Conservation (phyloP, 2,113 vertebrate genomes). For the Hyaena hyaena region DNA sequence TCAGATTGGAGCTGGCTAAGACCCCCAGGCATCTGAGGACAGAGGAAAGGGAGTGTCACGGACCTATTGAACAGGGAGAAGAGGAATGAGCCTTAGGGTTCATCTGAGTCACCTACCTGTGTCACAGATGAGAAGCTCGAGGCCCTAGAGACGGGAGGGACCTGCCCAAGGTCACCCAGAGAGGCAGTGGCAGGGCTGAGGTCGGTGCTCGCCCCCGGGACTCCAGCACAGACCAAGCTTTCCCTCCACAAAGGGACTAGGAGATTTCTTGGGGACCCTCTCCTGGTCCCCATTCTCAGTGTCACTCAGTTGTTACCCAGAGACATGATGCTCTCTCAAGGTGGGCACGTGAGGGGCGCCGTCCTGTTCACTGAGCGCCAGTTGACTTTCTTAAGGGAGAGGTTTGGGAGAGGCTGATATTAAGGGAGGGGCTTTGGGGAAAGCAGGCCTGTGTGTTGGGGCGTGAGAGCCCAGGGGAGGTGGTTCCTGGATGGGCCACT, state of each 20-base stretch:
- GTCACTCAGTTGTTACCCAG: not conserved
- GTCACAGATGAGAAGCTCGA: not conserved
- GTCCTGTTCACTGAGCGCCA: not conserved
- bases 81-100: not conserved
- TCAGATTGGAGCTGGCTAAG: not conserved
- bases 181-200: not conserved
- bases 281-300: not conserved
- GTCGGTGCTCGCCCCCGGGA: not conserved
- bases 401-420: not conserved
- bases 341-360: not conserved
- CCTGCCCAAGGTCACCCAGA: not conserved
- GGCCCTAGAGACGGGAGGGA: not conserved
- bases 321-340: fast-evolving
- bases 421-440: not conserved
- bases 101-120: not conserved
- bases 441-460: not conserved
- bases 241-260: not conserved
- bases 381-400: not conserved
- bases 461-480: not conserved
- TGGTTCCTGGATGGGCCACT: fast-evolving
- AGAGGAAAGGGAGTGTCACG: not conserved
- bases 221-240: not conserved
- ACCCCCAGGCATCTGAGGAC: not conserved
- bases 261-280: not conserved
- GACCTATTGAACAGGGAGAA: not conserved